These are phyloP conservation scores for Ceratoteleas bidentatus DNA, from an alignment of 1,140 invertebrate species.

Conservation along the genomic window DNA sequence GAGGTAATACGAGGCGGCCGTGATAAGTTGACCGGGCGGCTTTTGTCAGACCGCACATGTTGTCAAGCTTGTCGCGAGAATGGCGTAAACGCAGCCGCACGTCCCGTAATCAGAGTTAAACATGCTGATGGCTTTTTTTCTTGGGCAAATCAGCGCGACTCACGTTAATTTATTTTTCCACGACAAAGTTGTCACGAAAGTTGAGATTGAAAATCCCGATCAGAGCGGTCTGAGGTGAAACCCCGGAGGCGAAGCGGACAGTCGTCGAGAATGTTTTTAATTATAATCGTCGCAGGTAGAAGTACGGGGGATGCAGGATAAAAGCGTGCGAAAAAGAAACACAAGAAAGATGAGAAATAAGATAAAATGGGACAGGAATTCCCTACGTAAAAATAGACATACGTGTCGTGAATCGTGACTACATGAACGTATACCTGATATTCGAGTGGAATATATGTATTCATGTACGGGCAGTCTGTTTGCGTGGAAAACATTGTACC, in stretches of 20 bases:
- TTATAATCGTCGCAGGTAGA: constrained; percentile 44
- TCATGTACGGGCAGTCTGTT: constrained; percentile 13
- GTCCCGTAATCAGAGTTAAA: constrained; percentile 18
- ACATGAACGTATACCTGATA: constrained; percentile 21
- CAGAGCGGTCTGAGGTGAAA: constrained; percentile 45
- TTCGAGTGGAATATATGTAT: constrained; percentile 22
- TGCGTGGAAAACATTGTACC: constrained; percentile 25
- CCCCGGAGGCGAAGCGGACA: constrained; percentile 29
- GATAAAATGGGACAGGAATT: constrained; percentile 41
- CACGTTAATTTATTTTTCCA: constrained; percentile 41
- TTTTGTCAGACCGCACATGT: constrained; percentile 2
- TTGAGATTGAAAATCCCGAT: constrained; percentile 59
- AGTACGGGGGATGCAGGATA: constrained; percentile 14
- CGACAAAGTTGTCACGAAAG: constrained; percentile 38
- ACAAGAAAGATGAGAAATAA: constrained; percentile 38
- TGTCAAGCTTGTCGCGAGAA: not conserved
- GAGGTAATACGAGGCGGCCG: no score
- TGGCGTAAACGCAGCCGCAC: not conserved
- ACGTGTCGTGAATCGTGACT: constrained; percentile 15
- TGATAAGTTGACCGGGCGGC: constrained; percentile 5
- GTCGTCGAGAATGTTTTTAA: constrained; percentile 53
- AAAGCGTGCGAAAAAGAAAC: constrained; percentile 14
- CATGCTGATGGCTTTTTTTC: constrained; percentile 25
- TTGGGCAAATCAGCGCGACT: constrained; percentile 30
- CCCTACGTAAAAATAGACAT: constrained; percentile 35